These are phyloP conservation scores for Noctua janthina DNA, from an alignment of 2,888 invertebrate species.

Conservation along the genomic window DNA sequence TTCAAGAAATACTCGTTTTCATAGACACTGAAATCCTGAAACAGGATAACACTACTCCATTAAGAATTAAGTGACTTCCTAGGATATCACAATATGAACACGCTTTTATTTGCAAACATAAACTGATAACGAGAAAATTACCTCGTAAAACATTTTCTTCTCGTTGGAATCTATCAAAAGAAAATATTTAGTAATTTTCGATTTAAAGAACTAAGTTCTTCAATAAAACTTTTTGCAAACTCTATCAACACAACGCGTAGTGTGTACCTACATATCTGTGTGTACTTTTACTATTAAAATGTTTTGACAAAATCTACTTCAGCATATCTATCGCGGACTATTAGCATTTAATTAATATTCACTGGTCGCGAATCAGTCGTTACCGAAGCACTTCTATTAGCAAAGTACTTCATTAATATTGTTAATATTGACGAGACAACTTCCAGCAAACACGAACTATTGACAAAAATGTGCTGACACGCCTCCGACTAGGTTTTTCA, in stretches of 20 bases:
- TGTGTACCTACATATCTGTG: background rate
- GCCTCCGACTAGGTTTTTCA: background rate
- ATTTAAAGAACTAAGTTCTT: background rate
- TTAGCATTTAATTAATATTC: constrained; percentile 55
- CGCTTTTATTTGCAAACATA: background rate
- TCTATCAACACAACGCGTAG: constrained; percentile 12
- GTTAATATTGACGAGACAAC: constrained; percentile 45
- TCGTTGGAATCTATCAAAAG: background rate
- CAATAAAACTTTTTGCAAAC: background rate
- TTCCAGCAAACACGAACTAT: constrained; percentile 2
- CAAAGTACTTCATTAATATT: constrained; percentile 44
- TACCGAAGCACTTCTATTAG: constrained; percentile 18
- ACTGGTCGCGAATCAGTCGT: constrained; percentile 27
- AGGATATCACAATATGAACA: background rate
- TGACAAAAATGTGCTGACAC: constrained; percentile 22
- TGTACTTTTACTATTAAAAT: constrained; percentile 4
- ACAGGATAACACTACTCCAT: background rate
- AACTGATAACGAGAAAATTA: background rate
- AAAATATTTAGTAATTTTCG: background rate
- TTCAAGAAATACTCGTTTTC: background rate
- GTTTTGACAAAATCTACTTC: constrained; percentile 30
- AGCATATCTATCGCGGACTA: constrained; percentile 8
- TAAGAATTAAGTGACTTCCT: background rate
- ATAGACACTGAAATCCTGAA: background rate
- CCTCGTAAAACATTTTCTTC: background rate